Conservation (phyloP, 2,797 vertebrate genomes). For the Tinamus major region DNA sequence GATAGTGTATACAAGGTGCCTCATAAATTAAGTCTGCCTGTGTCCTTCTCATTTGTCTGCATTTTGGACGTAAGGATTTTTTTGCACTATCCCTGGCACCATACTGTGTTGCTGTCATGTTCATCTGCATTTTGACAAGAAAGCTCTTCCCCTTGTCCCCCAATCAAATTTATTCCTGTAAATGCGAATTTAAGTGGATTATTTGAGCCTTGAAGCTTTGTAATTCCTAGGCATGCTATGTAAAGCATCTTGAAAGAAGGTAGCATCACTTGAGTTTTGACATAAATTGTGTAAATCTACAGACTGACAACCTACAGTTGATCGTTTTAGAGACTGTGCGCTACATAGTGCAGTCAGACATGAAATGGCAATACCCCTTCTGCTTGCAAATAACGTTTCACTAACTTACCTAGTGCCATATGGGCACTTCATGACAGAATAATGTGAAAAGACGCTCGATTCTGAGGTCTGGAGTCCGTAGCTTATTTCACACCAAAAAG, state of each 20-base stretch:
- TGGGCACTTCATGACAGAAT: background rate
- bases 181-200: slow-evolving; percentile 46
- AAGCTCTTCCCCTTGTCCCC: slow-evolving; percentile 2
- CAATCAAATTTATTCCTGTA: background rate
- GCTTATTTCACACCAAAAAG: background rate
- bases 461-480: background rate
- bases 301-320: background rate
- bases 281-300: background rate
- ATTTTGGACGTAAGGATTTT: slow-evolving; percentile 7
- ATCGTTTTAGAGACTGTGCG: background rate
- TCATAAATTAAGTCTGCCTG: slow-evolving; percentile 26
- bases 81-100: slow-evolving; percentile 23
- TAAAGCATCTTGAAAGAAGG: background rate
- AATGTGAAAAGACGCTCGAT: background rate
- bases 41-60: slow-evolving; percentile 19
- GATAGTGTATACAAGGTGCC: background rate
- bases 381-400: background rate
- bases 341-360: background rate
- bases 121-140: background rate
- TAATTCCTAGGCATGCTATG: background rate
- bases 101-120: slow-evolving; percentile 30
- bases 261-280: background rate
- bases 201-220: background rate
- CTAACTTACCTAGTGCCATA: background rate
- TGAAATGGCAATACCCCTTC: background rate